Percentiles rank a stretch among this genome's conserved stretches.
Evolutionary conservation across 2,888 invertebrate species (phyloP).

Genomic region (Xestia rhomboidea): DNA sequence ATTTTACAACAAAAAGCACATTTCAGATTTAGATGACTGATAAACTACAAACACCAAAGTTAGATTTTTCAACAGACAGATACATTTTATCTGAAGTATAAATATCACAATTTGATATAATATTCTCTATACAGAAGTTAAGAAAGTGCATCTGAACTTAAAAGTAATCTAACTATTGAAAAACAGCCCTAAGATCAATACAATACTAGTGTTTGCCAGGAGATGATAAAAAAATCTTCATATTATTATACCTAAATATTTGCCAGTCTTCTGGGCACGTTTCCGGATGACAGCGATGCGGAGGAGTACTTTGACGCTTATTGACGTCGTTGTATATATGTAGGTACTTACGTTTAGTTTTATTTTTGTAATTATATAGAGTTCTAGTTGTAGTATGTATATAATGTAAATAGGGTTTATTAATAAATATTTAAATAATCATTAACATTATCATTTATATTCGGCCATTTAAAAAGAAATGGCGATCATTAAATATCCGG

Average conservation of each 20-base stretch:
- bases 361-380: no score
- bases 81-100: background rate
- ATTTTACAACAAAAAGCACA: background rate
- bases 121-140: background rate
- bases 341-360: no score
- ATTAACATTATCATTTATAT: conserved; percentile 50
- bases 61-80: background rate
- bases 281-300: no score
- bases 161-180: background rate
- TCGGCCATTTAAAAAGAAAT: conserved; percentile 48
- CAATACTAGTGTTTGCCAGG: no score
- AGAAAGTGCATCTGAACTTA: background rate
- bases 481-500: conserved; percentile 51
- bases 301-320: no score
- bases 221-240: background rate
- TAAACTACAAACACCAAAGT: background rate
- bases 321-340: no score
- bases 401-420: no score
- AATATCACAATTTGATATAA: background rate
- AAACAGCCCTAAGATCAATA: background rate
- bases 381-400: no score
- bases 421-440: background rate
- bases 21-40: background rate
- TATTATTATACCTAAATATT: background rate
- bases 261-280: no score